Evolutionary conservation across 2,797 vertebrate genomes (phyloP), one percentile per base, ranked within the genome.

Genomic region (Diglossa cyanea): DNA sequence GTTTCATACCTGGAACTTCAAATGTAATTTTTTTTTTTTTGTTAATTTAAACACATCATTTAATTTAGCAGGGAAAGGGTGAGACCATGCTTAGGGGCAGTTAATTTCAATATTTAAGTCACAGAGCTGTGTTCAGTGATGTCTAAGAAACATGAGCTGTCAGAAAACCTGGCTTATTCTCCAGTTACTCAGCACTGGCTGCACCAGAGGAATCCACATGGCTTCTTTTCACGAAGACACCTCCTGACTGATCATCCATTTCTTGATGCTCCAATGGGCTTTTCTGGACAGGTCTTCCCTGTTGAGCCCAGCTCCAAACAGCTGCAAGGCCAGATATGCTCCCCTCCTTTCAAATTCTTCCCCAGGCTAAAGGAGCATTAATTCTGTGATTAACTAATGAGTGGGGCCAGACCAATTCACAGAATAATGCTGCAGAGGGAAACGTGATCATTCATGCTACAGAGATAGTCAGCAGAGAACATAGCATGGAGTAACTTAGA

Each of bases 221-320:
- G 14, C 26, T n/a, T 68, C 11, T 51, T 63, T 35, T 16, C 7
- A 65, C 33, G 39, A 25, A 54, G 8, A 21, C 51, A 53, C 1
- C 6, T 37, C 24, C 11, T 1, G 1, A 18, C 0, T 7, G 13
- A 33, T 45, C 25, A 55, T 16, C 42, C 3, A 4, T 55, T 89
- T 68, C 35, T 45, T 57, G 25, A 44, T 45, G 39, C 19, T 74
- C 47, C 55, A 26, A 3, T 7, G 26, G 35, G 31, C 18, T 74
- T 74, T 71, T 35, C 61, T 54, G 24, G 26, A 26, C 16, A 35
- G 33, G 13, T 23, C 31, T 53, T 78, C 35, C 17, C 15, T 37
- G 20, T 8, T 20, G 11, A 73, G 21, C 17, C 18, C 35, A 85
- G 55, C 18, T 35, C 25, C 31, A 60, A 65, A 45, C 1, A 85